Conservation (phyloP, 2,888 invertebrate genomes). For the Sipha maydis region DNA sequence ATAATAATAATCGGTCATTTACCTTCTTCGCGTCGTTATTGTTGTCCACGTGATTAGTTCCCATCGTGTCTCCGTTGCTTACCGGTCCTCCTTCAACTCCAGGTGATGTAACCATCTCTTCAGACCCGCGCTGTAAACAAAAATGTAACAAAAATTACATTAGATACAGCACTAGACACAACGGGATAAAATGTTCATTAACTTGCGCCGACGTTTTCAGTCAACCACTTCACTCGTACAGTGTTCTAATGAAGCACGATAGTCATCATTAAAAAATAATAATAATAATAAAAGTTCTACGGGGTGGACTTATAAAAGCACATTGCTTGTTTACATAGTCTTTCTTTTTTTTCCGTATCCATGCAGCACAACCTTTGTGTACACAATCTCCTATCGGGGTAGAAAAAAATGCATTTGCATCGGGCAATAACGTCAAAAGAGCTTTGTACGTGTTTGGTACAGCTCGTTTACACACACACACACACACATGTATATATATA, state of each 20-base stretch:
- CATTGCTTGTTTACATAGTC: conserved; percentile 35
- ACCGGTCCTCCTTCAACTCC: conserved; percentile 76
- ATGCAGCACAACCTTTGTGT: conserved; percentile 33
- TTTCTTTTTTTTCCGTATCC: background rate
- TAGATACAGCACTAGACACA: conserved; percentile 1
- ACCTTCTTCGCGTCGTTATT: conserved; percentile 98
- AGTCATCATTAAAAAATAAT: conserved; percentile 48
- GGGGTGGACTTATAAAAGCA: conserved; percentile 14
- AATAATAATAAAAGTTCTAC: background rate
- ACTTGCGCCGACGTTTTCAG: conserved; percentile 25
- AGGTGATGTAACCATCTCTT: conserved; percentile 91
- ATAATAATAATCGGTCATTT: conserved; percentile 66
- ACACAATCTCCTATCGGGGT: background rate
- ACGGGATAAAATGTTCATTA: background rate
- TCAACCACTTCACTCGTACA: conserved; percentile 25
- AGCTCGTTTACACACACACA: background rate
- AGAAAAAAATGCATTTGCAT: conserved; percentile 12
- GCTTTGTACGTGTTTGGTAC: background rate
- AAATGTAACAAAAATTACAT: conserved; percentile 63
- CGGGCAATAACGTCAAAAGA: background rate
- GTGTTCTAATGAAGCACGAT: conserved; percentile 48
- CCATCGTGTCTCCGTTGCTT: conserved; percentile 80
- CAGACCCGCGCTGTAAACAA: conserved; percentile 90
- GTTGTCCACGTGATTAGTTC: conserved; percentile 84
- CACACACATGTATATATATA: no score